These are phyloP conservation scores for Gymnodraco acuticeps DNA, from an alignment of 2,797 vertebrate species.

Conservation along the genomic window DNA sequence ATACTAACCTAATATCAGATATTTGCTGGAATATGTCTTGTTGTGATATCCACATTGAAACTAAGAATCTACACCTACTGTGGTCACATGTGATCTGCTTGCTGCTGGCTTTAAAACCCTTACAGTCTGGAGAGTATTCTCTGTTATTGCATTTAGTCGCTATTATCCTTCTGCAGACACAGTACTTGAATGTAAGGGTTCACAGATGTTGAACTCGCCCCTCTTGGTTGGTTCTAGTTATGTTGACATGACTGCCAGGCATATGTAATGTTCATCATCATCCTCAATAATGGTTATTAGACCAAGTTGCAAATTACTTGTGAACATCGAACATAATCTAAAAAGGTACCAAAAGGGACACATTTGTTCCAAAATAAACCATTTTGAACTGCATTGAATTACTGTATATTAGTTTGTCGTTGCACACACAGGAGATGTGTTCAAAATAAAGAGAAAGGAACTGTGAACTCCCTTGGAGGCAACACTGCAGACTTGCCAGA, in stretches of 20 bases:
- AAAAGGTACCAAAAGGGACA: not conserved
- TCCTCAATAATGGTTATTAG: too few species aligned
- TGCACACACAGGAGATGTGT: slow-evolving; percentile 31
- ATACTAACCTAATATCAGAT: not conserved
- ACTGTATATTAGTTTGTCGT: slow-evolving; percentile 28
- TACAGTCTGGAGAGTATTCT: not conserved
- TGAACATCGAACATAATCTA: too few species aligned
- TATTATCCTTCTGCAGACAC: too few species aligned
- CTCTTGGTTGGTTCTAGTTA: too few species aligned
- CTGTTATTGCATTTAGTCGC: too few species aligned
- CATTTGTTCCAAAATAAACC: not conserved
- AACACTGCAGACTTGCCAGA: slow-evolving; percentile 23
- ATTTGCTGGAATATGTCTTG: not conserved
- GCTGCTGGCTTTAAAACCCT: slow-evolving; percentile 3
- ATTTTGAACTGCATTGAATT: slow-evolving; percentile 25
- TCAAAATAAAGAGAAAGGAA: slow-evolving; percentile 50
- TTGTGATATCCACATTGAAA: not conserved
- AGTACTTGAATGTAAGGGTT: too few species aligned
- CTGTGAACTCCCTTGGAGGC: slow-evolving; percentile 47
- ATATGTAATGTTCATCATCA: too few species aligned
- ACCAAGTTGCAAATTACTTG: too few species aligned
- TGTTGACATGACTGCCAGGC: too few species aligned
- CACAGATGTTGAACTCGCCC: too few species aligned
- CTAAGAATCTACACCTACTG: not conserved
- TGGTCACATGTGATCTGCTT: not conserved